Evolutionary conservation across 2,113 vertebrate genomes (phyloP).

Genomic region (Podiceps cristatus): DNA sequence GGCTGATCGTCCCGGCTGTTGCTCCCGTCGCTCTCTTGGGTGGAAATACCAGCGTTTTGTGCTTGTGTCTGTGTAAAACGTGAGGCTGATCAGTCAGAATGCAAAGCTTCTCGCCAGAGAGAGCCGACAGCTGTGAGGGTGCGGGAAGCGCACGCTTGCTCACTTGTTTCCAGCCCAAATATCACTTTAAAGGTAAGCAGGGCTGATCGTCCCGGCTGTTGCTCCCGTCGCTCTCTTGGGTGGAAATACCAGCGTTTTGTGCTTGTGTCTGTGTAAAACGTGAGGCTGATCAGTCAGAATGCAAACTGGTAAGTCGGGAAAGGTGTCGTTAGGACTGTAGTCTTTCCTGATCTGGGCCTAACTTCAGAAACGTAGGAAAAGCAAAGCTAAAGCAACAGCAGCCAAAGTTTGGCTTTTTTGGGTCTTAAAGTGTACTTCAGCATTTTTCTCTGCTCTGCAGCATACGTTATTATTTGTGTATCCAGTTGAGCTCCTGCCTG

Average conservation of each 20-base stretch:
- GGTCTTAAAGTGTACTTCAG: fast-evolving
- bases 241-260: background rate
- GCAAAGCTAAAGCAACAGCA: background rate
- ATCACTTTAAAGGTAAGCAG: background rate
- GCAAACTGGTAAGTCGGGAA: background rate
- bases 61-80: background rate
- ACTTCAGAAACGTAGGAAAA: background rate
- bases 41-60: background rate
- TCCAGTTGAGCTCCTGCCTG: background rate
- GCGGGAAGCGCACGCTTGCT: fast-evolving
- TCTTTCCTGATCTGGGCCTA: background rate
- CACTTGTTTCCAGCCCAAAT: background rate
- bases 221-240: too few relatives aligned
- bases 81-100: background rate
- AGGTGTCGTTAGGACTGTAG: background rate
- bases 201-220: fast-evolving
- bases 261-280: background rate
- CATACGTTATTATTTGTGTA: fast-evolving
- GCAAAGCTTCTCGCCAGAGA: fast-evolving
- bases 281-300: background rate
- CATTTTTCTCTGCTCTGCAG: background rate
- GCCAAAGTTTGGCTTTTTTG: background rate
- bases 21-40: too few relatives aligned
- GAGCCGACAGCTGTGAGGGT: too few relatives aligned
- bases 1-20: fast-evolving